These are phyloP conservation scores for Drosophila fuyamai DNA, from an alignment of 1,140 invertebrate species.

Conservation along the genomic window DNA sequence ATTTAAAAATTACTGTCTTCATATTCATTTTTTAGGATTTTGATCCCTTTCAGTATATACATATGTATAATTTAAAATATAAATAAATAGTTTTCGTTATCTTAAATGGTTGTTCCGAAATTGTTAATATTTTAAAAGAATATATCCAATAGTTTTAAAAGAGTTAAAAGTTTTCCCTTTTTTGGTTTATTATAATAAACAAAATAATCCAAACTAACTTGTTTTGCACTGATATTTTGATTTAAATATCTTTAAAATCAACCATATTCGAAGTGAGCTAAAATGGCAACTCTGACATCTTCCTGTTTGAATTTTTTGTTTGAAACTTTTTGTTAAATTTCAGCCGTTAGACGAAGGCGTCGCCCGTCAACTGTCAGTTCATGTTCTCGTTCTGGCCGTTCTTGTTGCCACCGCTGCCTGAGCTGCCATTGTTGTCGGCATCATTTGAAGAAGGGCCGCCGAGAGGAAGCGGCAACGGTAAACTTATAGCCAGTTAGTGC, in stretches of 20 bases:
- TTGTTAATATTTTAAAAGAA: too few relatives aligned
- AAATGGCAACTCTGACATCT: not conserved
- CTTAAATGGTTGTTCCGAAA: too few relatives aligned
- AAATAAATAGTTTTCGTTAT: too few relatives aligned
- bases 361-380: conserved; percentile 61
- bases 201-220: too few relatives aligned
- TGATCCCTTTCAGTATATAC: too few relatives aligned
- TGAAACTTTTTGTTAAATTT: not conserved
- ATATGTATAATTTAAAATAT: too few relatives aligned
- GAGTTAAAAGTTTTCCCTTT: too few relatives aligned
- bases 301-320: not conserved
- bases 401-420: conserved; percentile 17
- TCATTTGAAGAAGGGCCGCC: conserved; percentile 41
- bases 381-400: conserved; percentile 43
- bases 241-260: not conserved
- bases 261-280: not conserved
- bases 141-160: too few relatives aligned
- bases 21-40: too few relatives aligned
- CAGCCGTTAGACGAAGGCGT: conserved; percentile 68
- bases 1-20: too few relatives aligned
- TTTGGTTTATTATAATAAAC: too few relatives aligned
- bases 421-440: conserved; percentile 51
- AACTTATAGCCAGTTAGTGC: conserved; percentile 67
- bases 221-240: too few relatives aligned
- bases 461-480: conserved; percentile 58